Evolutionary conservation across 2,113 vertebrate genomes (phyloP), one percentile per base, ranked within the genome.

Genomic region (Lampris megalopsis): DNA sequence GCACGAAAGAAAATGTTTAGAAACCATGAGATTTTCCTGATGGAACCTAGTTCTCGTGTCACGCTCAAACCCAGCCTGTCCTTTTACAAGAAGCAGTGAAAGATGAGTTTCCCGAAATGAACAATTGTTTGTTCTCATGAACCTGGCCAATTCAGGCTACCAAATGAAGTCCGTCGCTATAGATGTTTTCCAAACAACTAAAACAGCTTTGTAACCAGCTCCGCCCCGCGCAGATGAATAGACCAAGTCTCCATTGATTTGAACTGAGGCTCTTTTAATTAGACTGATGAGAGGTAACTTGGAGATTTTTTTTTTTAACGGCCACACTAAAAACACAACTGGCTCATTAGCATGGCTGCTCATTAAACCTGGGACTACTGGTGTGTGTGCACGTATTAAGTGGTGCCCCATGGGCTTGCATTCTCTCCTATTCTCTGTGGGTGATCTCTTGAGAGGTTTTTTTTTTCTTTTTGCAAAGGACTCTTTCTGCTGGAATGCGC

Each of bases 301-400:
- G 77, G 72, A 80, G 47, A 71, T 76, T 65, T 86, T 86, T 89
- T 89, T 76, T 65, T 86, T 86, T 89, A 88, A 89, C 69, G 73
- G 72, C 78, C 69, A 60, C 71, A 75, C 72, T 84, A 84, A 90
- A 82, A 86, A 79, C 83, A 80, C 38, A 57, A 68, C 84, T 63
- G 63, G 57, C 84, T 90, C 84, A 81, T 88, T 87, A 88, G 73
- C 69, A 79, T 60, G 83, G 83, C 61, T 81, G 57, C 73, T 82
- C 78, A 72, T 86, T 78, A 85, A 82, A 78, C 71, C 42, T 65
- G 58, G 41, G n/a, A 50, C 3, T 9, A 13, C 38, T 62, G 9
- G 71, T 62, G 67, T 47, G 42, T 40, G 41, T 54, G 36, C 56
- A 38, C 53, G 64, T 75, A 35, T 68, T 47, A 56, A 59, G 49